A percentile compares a stretch with the other conserved stretches of the same genome.
phyloP scores from a whole-genome alignment of 2,113 vertebrate species.

The Cyrtonyx montezumae region DNA sequence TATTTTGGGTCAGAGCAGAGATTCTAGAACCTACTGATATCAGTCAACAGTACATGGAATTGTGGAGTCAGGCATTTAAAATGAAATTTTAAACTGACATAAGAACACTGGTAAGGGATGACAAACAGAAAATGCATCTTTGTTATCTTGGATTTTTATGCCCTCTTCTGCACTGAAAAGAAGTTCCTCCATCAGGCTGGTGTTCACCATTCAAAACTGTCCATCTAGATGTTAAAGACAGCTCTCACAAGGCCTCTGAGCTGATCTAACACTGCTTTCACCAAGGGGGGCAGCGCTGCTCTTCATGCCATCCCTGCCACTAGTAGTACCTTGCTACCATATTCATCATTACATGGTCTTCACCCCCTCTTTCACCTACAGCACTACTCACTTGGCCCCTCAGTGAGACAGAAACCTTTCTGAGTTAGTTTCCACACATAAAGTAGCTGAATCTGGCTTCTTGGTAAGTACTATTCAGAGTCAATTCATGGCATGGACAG shows the following conservation, averaged over 20 bases:
- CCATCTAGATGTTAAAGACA: not conserved
- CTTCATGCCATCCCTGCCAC: not conserved
- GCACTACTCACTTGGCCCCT: not conserved
- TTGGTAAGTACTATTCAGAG: not conserved
- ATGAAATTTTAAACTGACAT: not conserved
- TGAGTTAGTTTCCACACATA: not conserved
- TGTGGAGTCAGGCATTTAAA: not conserved
- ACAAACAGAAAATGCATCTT: not conserved
- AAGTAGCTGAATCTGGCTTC: not conserved
- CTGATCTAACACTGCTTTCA: not conserved
- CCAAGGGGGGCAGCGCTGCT: not conserved
- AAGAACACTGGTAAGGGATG: not conserved
- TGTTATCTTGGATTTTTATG: not conserved
- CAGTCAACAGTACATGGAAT: not conserved
- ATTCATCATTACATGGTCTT: not conserved
- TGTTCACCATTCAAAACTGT: not conserved
- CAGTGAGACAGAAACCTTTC: not conserved
- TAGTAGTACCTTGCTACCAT: not conserved
- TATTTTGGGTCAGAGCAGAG: accelerated
- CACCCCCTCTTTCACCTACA: not conserved
- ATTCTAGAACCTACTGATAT: not conserved
- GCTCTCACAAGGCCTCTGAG: not conserved
- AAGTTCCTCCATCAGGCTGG: not conserved
- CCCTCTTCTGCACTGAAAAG: not conserved
- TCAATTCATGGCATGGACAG: not conserved